These are phyloP conservation scores for Geodia barretti DNA, from an alignment of 37 sponge, comb jelly and placozoan genomes.

Conservation along the genomic window DNA sequence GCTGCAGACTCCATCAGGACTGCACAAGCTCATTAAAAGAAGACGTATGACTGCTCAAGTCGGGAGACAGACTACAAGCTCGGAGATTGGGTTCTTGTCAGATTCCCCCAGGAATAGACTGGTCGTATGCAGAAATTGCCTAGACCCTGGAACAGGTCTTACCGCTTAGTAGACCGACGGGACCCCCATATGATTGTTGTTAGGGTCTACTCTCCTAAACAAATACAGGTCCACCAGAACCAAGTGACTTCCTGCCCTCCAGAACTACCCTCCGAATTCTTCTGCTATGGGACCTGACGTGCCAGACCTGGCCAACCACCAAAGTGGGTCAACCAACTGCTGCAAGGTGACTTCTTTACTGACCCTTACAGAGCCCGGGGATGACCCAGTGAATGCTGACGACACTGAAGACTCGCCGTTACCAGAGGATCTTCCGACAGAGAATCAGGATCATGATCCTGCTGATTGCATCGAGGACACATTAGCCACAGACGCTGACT, in stretches of 20 bases:
- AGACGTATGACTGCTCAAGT: neutral
- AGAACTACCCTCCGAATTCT: slow-evolving; percentile 22
- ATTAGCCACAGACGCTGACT: no score
- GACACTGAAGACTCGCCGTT: neutral
- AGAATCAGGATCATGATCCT: neutral
- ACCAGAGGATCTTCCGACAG: neutral
- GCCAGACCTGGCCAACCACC: slow-evolving; percentile 3
- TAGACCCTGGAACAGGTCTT: slow-evolving; percentile 25
- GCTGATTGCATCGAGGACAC: no score
- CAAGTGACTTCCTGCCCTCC: slow-evolving; percentile 23
- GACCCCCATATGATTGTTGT: slow-evolving; percentile 15
- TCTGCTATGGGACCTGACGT: slow-evolving; percentile 29
- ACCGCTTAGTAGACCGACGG: neutral
- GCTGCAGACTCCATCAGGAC: neutral
- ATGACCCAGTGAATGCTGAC: neutral
- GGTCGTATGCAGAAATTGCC: slow-evolving; percentile 26
- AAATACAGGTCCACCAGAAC: slow-evolving; percentile 18
- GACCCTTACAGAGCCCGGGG: neutral
- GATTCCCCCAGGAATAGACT: slow-evolving; percentile 31
- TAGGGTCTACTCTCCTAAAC: slow-evolving; percentile 21
- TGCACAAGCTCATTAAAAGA: slow-evolving; percentile 22
- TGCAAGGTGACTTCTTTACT: neutral
- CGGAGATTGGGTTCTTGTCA: slow-evolving; percentile 36
- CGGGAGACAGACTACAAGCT: neutral
- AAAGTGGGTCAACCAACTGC: slow-evolving; percentile 4